Conservation (phyloP, 2,888 invertebrate genomes). For the Drosophila anceps region DNA sequence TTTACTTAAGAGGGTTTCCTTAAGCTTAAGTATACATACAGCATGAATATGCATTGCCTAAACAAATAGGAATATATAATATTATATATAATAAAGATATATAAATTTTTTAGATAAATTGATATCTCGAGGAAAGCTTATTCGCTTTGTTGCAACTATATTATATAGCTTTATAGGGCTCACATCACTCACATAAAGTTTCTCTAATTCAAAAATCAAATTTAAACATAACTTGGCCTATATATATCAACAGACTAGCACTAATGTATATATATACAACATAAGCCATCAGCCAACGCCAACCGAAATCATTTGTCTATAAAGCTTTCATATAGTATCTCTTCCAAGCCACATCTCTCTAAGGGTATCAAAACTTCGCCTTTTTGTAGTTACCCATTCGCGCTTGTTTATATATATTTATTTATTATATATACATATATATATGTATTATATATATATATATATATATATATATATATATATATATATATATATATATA, state of each 20-base stretch:
- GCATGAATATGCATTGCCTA: too few species aligned
- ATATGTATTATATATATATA: background rate
- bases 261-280: background rate
- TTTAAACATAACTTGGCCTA: too few species aligned
- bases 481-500: background rate
- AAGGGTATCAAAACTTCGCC: background rate
- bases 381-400: background rate
- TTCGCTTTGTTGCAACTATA: too few species aligned
- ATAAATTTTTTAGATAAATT: too few species aligned
- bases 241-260: background rate
- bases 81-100: too few species aligned
- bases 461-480: background rate
- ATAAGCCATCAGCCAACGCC: background rate
- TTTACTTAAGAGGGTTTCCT: too few species aligned
- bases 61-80: too few species aligned
- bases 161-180: too few species aligned
- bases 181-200: too few species aligned
- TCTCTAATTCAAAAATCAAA: too few species aligned
- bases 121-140: too few species aligned
- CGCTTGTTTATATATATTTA: background rate
- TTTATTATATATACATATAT: constrained; percentile 2
- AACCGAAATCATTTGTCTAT: background rate
- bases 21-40: too few species aligned
- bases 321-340: background rate
- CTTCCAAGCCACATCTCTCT: background rate